A percentile compares a stretch with the other conserved stretches of the same genome.
These are phyloP conservation scores for Virgularia gustaviana DNA, from an alignment of 92 coral and sea anemone species.

Conservation along the genomic window DNA sequence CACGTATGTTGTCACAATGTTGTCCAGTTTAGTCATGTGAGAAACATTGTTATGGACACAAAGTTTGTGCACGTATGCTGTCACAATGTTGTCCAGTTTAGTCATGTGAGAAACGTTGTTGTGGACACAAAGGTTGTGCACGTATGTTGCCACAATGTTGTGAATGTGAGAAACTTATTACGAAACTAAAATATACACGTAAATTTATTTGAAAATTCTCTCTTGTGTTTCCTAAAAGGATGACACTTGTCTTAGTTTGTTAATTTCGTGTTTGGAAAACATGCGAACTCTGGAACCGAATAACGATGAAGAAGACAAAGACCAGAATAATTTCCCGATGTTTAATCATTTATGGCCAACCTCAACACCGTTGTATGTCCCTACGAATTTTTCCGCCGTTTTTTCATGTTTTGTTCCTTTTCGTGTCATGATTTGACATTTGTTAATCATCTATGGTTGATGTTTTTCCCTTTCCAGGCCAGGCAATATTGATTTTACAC, in stretches of 20 bases:
- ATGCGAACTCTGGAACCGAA: constrained; percentile 46
- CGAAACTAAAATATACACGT: no score
- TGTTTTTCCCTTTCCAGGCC: constrained; percentile 38
- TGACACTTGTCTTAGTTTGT: constrained; percentile 67
- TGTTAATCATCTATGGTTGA: neutral
- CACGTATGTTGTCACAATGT: no score
- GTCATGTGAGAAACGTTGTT: no score
- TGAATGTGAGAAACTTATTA: no score
- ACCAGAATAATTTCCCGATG: constrained; percentile 66
- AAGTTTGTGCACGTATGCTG: no score
- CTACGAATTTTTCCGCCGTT: neutral
- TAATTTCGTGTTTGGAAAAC: constrained; percentile 82
- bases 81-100: no score
- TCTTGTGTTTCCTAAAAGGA: constrained; percentile 59
- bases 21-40: no score
- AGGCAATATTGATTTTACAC: constrained; percentile 62
- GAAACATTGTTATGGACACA: no score
- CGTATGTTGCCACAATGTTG: no score
- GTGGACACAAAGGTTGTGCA: no score
- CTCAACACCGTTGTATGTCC: constrained; percentile 76
- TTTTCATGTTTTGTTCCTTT: neutral
- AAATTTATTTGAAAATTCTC: neutral
- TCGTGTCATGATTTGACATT: neutral
- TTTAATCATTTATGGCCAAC: constrained; percentile 93
- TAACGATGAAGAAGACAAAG: constrained; percentile 57